Base-by-base conservation (phyloP, 2,113 vertebrate species). In the Carassius carassius region DNA sequence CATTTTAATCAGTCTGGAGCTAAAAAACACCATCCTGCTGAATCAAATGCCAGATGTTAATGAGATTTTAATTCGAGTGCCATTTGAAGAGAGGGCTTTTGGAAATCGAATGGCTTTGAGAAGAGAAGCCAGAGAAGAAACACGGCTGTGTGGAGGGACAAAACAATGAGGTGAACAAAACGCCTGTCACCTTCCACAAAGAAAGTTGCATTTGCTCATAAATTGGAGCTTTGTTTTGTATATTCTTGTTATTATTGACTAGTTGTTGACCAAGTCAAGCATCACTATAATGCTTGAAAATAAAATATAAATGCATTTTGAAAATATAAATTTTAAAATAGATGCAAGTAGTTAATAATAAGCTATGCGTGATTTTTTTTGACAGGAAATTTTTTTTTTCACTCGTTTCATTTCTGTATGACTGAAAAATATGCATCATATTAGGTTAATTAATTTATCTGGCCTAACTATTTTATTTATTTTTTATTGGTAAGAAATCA, bases 51-150 rank as follows among this genome's bases (percentile, higher is more conserved):
- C 76, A 62, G 41, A 78, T 78, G 76, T 60, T 78, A 78, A 78
- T 78, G 76, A 78, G 76, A 41, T 78, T 78, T 78, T 78, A 78
- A 78, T 62, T 78, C 9, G 56, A 21, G 32, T 17, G 54, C 62
- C 29, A 16, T 56, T 77, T 77, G 76, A 37, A n/a, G 70, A 35
- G 65, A 69, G 29, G 25, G n/a, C 75, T 58, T 17, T 4, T 35
- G 73, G 14, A 75, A 29, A 13, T 56, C 49, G 12, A 19, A 56
- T 56, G 74, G 32, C 54, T 14, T 47, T 44, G 70, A 47, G 37
- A 44, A 23, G 10, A 23, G 12, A 63, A 25, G 60, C 60, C 60
- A 25, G 60, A 56, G 17, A 21, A 21, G 37, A 47, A 73, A 47
- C 70, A 47, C 21, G 37, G 69, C 5, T 47, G 21, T 47, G 7